A percentile compares a stretch with the other conserved stretches of the same genome.
Conservation (phyloP, 1,140 invertebrate species). For the Trichomalopsis sarcophagae region DNA sequence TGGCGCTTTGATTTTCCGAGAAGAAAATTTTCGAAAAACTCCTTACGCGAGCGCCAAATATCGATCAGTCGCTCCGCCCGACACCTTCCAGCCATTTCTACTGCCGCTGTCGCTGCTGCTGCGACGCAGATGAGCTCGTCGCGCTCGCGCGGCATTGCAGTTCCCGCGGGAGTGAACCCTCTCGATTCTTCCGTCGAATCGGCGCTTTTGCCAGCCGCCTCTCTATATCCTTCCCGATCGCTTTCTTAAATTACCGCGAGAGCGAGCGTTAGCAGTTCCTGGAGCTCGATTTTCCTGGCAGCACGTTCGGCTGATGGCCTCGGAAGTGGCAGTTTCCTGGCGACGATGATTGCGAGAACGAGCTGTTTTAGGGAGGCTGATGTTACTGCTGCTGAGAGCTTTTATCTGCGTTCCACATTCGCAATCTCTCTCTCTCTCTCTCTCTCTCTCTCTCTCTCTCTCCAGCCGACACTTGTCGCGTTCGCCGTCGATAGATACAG, state of each 20-base stretch:
- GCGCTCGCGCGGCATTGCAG: slow-evolving; percentile 40
- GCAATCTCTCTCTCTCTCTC: too few species aligned
- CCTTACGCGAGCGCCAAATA: not conserved
- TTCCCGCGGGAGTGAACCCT: slow-evolving; percentile 40
- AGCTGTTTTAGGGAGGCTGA: not conserved
- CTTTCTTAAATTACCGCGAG: slow-evolving; percentile 48
- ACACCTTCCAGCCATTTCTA: slow-evolving; percentile 8
- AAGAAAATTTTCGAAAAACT: not conserved
- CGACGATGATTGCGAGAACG: slow-evolving; percentile 4
- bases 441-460: too few species aligned
- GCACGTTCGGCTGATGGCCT: not conserved
- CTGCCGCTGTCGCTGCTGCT: not conserved
- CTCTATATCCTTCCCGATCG: slow-evolving; percentile 24
- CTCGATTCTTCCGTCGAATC: slow-evolving; percentile 65
- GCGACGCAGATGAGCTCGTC: slow-evolving; percentile 35
- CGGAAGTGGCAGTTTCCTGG: not conserved
- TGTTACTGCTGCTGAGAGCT: not conserved
- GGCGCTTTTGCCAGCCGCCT: slow-evolving; percentile 53
- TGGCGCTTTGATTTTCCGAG: not conserved
- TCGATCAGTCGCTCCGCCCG: not conserved
- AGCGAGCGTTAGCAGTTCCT: slow-evolving; percentile 39
- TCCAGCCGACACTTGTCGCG: too few species aligned
- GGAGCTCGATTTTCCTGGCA: not conserved
- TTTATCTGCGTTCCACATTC: too few species aligned
- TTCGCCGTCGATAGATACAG: too few species aligned